phyloP scores from a whole-genome alignment of 2,113 vertebrate genomes.

The Zosterops pallidus region DNA sequence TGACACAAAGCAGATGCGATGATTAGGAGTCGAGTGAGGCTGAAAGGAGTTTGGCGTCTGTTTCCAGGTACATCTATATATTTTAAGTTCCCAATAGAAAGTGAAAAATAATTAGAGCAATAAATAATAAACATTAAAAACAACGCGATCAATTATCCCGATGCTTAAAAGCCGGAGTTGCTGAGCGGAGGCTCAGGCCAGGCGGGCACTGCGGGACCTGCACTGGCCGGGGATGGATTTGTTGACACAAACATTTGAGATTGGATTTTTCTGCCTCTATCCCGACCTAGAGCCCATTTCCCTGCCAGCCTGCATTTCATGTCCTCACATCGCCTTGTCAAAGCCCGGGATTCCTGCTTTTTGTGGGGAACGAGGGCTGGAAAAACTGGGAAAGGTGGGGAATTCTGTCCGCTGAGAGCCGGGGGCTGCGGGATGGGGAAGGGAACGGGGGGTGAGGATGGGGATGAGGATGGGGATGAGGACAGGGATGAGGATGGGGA shows the following conservation, averaged over 20 bases:
- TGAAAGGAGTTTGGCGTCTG: conserved; percentile 56
- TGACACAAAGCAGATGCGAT: conserved; percentile 71
- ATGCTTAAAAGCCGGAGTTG: conserved; percentile 34
- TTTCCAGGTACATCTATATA: conserved; percentile 58
- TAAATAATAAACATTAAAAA: conserved; percentile 62
- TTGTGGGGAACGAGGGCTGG: not conserved
- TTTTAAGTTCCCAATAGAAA: conserved; percentile 59
- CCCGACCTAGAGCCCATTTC: not conserved
- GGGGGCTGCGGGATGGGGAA: not conserved
- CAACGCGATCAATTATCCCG: conserved; percentile 42
- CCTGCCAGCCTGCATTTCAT: conserved; percentile 32
- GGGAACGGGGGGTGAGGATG: no score
- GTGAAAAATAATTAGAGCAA: conserved; percentile 60
- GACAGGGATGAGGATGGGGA: no score
- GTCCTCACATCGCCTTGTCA: conserved; percentile 43
- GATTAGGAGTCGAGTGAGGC: conserved; percentile 56
- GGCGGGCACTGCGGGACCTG: not conserved
- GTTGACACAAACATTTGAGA: conserved; percentile 52
- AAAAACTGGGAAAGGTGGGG: not conserved
- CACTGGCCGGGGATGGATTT: conserved; percentile 9
- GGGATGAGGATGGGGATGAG: not conserved
- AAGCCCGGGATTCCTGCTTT: conserved; percentile 28
- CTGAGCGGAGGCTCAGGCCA: conserved; percentile 22
- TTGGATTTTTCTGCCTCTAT: not conserved
- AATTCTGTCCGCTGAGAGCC: not conserved